phyloP scores from a whole-genome alignment of 2,113 vertebrate genomes.

The Eleginops maclovinus region DNA sequence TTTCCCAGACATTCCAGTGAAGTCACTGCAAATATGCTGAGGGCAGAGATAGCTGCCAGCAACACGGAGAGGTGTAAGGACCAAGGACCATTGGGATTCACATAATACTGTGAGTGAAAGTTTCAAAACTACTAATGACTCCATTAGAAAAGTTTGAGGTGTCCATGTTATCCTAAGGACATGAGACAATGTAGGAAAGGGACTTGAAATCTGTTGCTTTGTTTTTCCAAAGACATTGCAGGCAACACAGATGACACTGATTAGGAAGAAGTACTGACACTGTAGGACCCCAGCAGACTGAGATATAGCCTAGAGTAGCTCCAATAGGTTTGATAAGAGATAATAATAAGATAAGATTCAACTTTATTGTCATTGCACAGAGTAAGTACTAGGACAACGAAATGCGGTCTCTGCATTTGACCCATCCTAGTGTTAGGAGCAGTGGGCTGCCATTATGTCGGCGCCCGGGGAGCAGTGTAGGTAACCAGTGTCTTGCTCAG shows the following conservation, averaged over 20 bases:
- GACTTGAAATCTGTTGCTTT: conserved; percentile 13
- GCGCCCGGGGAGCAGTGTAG: no score
- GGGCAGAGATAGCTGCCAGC: conserved; percentile 37
- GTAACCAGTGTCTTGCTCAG: no score
- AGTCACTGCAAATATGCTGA: conserved; percentile 62
- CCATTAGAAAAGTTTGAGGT: conserved; percentile 37
- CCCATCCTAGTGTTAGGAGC: no score
- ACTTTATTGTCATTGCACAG: no score
- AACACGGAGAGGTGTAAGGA: conserved; percentile 9
- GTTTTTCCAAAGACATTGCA: not conserved
- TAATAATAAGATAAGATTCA: no score
- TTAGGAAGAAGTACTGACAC: not conserved
- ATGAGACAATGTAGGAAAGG: conserved; percentile 34
- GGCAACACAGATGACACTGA: conserved; percentile 8
- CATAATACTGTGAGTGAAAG: conserved; percentile 23
- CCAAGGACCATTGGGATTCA: conserved; percentile 50
- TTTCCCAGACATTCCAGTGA: conserved; percentile 79
- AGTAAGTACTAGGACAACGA: no score
- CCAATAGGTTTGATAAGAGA: no score
- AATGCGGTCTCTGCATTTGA: no score
- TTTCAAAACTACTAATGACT: conserved; percentile 43
- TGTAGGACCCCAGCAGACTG: not conserved
- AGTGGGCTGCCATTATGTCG: no score
- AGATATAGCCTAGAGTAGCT: not conserved
- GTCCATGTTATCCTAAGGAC: conserved; percentile 32